Evolutionary conservation across 2,797 vertebrate genomes (phyloP).

Genomic region (Apogon talboti): DNA sequence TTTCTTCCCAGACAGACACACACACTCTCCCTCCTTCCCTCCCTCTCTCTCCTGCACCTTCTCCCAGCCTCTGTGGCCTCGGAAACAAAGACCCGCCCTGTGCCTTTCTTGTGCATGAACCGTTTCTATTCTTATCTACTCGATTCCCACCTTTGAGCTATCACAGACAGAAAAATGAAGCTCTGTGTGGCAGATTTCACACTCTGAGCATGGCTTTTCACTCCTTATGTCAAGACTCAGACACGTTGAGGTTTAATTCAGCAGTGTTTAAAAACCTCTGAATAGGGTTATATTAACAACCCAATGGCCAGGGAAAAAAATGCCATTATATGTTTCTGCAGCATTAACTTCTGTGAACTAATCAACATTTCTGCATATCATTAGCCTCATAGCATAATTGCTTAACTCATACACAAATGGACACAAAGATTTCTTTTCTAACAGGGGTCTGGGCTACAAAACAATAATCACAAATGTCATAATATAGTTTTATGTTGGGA

Average conservation of each 20-base stretch:
- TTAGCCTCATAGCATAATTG: too few relatives aligned
- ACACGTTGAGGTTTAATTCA: background rate
- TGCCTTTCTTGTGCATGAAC: slow-evolving; percentile 22
- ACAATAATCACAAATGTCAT: too few relatives aligned
- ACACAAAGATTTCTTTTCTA: too few relatives aligned
- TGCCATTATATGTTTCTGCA: too few relatives aligned
- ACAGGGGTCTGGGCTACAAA: too few relatives aligned
- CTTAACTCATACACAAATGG: too few relatives aligned
- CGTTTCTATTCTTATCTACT: slow-evolving; percentile 66
- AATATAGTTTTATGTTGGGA: too few relatives aligned
- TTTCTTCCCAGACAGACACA: slow-evolving; percentile 27
- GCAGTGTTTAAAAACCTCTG: too few relatives aligned
- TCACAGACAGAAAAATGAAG: slow-evolving; percentile 39
- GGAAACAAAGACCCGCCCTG: slow-evolving; percentile 41
- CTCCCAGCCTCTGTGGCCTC: slow-evolving; percentile 30
- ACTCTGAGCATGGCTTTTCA: slow-evolving; percentile 4
- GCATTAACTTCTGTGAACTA: too few relatives aligned
- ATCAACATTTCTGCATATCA: too few relatives aligned
- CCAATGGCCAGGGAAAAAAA: too few relatives aligned
- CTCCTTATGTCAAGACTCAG: background rate
- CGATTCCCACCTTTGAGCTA: slow-evolving; percentile 24
- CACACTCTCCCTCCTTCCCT: background rate
- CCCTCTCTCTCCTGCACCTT: slow-evolving; percentile 6
- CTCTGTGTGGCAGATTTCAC: slow-evolving; percentile 33
- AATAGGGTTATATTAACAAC: too few relatives aligned